Evolutionary conservation across 2,888 invertebrate species (phyloP).

Genomic region (Dascillus cervinus): DNA sequence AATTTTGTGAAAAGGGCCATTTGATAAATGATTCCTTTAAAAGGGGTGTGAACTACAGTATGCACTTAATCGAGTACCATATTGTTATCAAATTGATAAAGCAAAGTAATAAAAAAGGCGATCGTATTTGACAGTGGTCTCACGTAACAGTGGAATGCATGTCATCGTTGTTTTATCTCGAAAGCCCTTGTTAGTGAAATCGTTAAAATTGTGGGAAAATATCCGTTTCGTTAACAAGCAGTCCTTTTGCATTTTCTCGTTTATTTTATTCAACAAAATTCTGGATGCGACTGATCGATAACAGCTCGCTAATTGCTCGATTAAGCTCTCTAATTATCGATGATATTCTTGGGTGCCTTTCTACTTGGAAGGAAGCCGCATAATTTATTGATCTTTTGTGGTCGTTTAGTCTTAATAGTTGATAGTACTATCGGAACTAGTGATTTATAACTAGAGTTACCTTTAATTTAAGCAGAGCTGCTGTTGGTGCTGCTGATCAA

Average conservation of each 20-base stretch:
- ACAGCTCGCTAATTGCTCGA: conserved; percentile 23
- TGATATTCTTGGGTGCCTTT: conserved; percentile 9
- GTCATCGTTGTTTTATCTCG: conserved; percentile 19
- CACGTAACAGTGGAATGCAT: conserved; percentile 20
- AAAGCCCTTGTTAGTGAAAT: conserved; percentile 22
- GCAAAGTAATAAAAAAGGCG: conserved; percentile 20
- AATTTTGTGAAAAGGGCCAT: too few relatives aligned
- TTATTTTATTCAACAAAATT: too few relatives aligned
- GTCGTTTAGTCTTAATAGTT: conserved; percentile 21
- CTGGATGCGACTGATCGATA: conserved; percentile 25
- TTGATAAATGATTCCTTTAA: too few relatives aligned
- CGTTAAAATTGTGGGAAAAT: conserved; percentile 24
- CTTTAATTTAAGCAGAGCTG: conserved; percentile 10
- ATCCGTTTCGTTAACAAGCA: conserved; percentile 18
- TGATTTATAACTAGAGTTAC: conserved; percentile 16
- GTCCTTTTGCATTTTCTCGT: too few relatives aligned
- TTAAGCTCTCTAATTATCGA: conserved; percentile 25
- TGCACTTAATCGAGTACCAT: conserved; percentile 20
- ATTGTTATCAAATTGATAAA: conserved; percentile 21
- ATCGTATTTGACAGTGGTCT: conserved; percentile 22
- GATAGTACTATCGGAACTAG: conserved; percentile 19
- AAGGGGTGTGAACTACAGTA: conserved; percentile 19
- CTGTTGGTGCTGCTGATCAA: conserved; percentile 13
- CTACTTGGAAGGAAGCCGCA: conserved; percentile 13
- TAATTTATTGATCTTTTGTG: conserved; percentile 20